Evolutionary conservation across 2,797 vertebrate species (phyloP).

Genomic region (Pempheris klunzingeri): DNA sequence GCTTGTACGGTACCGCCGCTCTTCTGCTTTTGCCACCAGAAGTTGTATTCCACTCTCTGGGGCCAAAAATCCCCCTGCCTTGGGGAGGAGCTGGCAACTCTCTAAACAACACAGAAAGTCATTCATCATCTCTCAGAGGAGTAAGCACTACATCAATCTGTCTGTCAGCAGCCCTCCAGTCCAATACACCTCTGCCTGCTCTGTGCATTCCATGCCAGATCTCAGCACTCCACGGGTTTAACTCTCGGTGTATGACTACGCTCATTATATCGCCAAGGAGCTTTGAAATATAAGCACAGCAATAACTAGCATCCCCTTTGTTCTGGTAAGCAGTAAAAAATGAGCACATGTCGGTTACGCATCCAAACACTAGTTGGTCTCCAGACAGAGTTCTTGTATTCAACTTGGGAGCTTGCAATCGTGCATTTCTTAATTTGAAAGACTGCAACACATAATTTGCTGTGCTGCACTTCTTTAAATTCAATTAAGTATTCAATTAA

Average conservation of each 20-base stretch:
- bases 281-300: constrained; percentile 37
- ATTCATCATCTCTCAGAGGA: constrained; percentile 79
- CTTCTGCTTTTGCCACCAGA: constrained; percentile 55
- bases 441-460: constrained; percentile 29
- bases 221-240: constrained; percentile 42
- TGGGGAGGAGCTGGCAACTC: constrained; percentile 65
- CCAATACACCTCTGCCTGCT: constrained; percentile 67
- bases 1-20: constrained; percentile 23
- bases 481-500: constrained; percentile 41
- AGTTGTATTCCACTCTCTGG: constrained; percentile 46
- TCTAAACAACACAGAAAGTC: constrained; percentile 68
- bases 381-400: constrained; percentile 24
- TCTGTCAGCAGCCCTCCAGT: constrained; percentile 76
- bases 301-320: constrained; percentile 44
- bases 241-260: constrained; percentile 7
- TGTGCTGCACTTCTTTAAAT: constrained; percentile 28
- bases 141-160: constrained; percentile 76
- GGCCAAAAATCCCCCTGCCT: constrained; percentile 56
- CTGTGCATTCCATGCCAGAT: constrained; percentile 56
- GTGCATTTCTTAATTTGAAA: constrained; percentile 44
- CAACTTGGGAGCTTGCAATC: constrained; percentile 21
- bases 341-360: constrained; percentile 3
- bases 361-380: constrained; percentile 29
- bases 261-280: constrained; percentile 40
- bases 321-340: constrained; percentile 48